Conservation (phyloP, 2,888 invertebrate genomes). For the Mesodorylaimus sp. region DNA sequence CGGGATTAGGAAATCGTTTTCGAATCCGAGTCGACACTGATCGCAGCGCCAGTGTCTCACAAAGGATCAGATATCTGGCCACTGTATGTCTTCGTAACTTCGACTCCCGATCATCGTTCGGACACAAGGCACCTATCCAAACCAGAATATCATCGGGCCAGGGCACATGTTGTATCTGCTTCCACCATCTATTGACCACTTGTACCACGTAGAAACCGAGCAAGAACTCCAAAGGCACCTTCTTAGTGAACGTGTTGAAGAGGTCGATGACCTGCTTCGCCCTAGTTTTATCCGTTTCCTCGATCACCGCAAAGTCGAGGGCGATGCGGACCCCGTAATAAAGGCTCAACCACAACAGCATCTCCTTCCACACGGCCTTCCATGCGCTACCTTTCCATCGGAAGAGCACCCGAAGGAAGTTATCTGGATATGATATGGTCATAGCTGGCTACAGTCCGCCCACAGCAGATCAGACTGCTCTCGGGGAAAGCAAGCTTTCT, state of each 20-base stretch:
- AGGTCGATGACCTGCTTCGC: no score
- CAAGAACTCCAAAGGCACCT: neutral
- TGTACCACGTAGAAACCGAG: neutral
- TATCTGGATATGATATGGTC: neutral
- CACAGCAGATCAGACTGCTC: no score
- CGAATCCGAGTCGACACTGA: constrained; percentile 46
- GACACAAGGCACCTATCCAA: neutral
- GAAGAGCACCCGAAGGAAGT: neutral
- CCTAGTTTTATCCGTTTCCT: no score
- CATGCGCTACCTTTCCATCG: neutral
- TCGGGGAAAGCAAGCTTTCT: no score
- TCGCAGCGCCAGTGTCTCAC: constrained; percentile 40
- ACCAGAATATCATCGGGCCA: neutral
- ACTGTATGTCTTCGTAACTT: neutral
- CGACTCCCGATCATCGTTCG: constrained; percentile 11
- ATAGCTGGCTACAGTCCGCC: no score
- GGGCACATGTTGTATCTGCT: neutral
- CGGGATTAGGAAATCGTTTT: constrained; percentile 41
- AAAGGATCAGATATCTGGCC: constrained; percentile 24
- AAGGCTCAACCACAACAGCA: neutral
- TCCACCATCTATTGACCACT: neutral
- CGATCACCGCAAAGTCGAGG: no score
- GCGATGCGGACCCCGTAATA: no score
- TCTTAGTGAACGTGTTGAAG: neutral
- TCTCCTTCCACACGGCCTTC: neutral